Evolutionary conservation across 2,797 vertebrate species (phyloP).

Genomic region (Enteromius fasciolatus): DNA sequence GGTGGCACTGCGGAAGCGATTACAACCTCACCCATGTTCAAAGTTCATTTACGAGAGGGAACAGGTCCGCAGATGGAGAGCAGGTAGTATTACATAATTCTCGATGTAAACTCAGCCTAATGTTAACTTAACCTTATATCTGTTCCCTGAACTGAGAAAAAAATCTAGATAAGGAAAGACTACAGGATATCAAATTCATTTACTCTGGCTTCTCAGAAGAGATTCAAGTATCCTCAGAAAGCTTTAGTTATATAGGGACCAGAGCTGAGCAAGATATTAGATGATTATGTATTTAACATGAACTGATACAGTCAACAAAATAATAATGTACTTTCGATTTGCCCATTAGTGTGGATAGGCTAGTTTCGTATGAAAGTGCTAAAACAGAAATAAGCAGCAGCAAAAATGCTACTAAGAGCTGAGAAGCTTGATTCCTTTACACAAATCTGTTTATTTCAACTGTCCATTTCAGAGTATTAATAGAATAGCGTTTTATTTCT

Average conservation of each 20-base stretch:
- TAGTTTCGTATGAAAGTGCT: neutral
- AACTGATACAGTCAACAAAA: neutral
- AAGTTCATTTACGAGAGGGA: constrained; percentile 48
- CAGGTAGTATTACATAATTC: constrained; percentile 34
- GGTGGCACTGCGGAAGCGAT: constrained; percentile 31
- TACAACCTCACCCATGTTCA: constrained; percentile 53
- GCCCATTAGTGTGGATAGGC: neutral
- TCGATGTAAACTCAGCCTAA: constrained; percentile 39
- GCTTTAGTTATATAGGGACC: neutral
- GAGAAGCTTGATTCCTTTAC: neutral
- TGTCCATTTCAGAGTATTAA: neutral
- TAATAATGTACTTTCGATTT: neutral
- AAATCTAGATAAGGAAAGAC: constrained; percentile 1
- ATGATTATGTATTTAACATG: neutral
- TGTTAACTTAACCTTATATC: neutral
- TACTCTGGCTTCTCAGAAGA: neutral
- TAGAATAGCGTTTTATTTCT: neutral
- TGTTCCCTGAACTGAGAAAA: constrained; percentile 6
- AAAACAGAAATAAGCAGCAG: neutral
- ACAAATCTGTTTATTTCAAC: neutral
- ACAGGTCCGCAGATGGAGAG: constrained; percentile 16
- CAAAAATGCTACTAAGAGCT: neutral
- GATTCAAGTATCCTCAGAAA: neutral
- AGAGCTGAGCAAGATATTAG: neutral
- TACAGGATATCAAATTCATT: neutral